phyloP scores from a whole-genome alignment of 2,113 vertebrate species.

The Aviceda subcristata region DNA sequence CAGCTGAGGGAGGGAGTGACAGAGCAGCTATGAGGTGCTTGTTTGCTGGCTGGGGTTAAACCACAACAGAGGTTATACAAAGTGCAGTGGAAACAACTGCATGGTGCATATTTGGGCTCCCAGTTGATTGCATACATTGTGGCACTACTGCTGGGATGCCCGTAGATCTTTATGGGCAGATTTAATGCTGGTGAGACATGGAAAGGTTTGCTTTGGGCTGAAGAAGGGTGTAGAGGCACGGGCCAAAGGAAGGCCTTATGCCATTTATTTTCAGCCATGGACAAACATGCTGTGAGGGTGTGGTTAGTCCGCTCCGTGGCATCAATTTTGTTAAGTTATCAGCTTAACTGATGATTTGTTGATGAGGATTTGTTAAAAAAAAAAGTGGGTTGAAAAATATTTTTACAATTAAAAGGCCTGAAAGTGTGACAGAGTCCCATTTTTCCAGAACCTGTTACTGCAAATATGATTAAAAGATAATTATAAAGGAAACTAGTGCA shows the following conservation, averaged over 20 bases:
- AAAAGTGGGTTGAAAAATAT: not conserved
- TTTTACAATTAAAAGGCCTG: not conserved
- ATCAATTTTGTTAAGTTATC: not conserved
- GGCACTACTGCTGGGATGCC: not conserved
- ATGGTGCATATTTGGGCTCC: not conserved
- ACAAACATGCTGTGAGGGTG: not conserved
- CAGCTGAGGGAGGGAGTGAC: too few species aligned
- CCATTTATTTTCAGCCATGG: not conserved
- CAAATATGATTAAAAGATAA: not conserved
- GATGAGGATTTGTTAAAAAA: not conserved
- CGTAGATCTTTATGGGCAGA: not conserved
- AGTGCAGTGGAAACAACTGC: not conserved
- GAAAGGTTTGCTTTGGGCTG: not conserved
- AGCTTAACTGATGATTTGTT: too few species aligned
- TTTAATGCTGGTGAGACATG: not conserved
- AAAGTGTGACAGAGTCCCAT: not conserved
- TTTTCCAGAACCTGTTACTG: not conserved
- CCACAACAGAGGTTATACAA: not conserved
- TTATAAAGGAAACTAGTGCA: not conserved
- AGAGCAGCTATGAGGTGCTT: too few species aligned
- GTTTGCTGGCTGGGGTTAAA: too few species aligned
- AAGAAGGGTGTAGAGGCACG: not conserved
- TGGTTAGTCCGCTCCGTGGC: not conserved
- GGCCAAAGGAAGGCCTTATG: not conserved
- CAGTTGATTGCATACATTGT: fast-evolving